Conservation (phyloP, 2,888 invertebrate species). For the Malthinus seriepunctatus region DNA sequence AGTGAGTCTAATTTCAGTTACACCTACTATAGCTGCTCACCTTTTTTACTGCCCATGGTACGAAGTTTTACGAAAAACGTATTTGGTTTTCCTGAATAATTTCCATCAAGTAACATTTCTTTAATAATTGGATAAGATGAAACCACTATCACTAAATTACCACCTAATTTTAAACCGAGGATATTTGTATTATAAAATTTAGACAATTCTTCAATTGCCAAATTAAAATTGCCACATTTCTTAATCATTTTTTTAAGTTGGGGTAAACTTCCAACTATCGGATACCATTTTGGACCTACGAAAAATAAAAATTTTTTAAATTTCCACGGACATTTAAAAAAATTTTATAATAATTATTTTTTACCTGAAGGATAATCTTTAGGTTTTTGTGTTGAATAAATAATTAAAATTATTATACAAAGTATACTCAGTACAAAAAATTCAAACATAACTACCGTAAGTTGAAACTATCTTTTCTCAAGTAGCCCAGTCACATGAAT, state of each 20-base stretch:
- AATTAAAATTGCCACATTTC: not conserved
- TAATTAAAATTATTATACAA: no score
- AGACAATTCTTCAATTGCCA: not conserved
- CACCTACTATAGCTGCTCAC: not conserved
- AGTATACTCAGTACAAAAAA: no score
- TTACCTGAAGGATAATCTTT: no score
- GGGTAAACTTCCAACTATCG: not conserved
- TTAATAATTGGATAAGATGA: not conserved
- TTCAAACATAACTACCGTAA: no score
- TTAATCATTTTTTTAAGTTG: not conserved
- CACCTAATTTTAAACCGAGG: not conserved
- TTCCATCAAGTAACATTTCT: not conserved
- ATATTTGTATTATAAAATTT: not conserved
- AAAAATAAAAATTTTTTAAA: no score
- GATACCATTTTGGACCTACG: constrained; percentile 1
- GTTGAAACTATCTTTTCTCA: no score
- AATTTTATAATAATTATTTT: no score
- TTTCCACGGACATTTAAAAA: no score
- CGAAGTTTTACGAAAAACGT: not conserved
- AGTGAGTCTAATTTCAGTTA: no score
- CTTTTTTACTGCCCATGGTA: not conserved
- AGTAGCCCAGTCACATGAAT: no score
- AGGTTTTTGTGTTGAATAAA: no score
- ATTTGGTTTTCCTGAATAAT: not conserved
- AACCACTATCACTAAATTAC: not conserved